These are phyloP conservation scores for Sisor rabdophorus DNA, from an alignment of 2,113 vertebrate species.

Conservation along the genomic window DNA sequence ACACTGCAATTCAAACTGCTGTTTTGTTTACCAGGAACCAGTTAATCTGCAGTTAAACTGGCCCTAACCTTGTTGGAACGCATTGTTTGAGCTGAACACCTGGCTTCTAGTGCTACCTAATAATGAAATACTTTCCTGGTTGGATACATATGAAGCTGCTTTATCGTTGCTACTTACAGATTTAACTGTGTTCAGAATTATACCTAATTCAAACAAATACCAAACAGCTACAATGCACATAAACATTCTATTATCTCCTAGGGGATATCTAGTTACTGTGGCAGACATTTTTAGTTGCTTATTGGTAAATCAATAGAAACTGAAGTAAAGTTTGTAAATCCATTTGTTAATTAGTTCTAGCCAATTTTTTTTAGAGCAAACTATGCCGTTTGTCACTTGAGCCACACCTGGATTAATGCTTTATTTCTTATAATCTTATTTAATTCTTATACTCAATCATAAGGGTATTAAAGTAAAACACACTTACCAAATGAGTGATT, in stretches of 20 bases:
- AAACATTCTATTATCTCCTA: not conserved
- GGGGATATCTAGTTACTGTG: not conserved
- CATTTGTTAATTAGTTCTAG: not conserved
- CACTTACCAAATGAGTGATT: conserved; percentile 92
- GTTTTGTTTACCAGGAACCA: not conserved
- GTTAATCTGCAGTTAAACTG: not conserved
- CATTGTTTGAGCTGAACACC: not conserved
- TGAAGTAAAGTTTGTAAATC: not conserved
- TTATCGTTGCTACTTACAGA: not conserved
- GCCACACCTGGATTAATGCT: not conserved
- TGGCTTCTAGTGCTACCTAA: not conserved
- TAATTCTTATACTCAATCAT: not conserved
- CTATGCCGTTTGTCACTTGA: too few relatives aligned
- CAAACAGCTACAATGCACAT: not conserved
- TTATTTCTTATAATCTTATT: too few relatives aligned
- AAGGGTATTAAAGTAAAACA: not conserved
- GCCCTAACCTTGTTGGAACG: not conserved
- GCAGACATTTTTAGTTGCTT: not conserved
- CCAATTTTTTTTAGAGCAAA: too few relatives aligned
- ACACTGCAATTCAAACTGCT: not conserved
- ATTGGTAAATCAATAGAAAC: not conserved
- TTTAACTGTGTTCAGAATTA: not conserved
- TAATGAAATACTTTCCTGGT: not conserved
- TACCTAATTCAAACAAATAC: not conserved
- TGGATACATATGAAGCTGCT: not conserved